Evolutionary conservation across 2,797 vertebrate species (phyloP).

Genomic region (Rhynchotus rufescens): DNA sequence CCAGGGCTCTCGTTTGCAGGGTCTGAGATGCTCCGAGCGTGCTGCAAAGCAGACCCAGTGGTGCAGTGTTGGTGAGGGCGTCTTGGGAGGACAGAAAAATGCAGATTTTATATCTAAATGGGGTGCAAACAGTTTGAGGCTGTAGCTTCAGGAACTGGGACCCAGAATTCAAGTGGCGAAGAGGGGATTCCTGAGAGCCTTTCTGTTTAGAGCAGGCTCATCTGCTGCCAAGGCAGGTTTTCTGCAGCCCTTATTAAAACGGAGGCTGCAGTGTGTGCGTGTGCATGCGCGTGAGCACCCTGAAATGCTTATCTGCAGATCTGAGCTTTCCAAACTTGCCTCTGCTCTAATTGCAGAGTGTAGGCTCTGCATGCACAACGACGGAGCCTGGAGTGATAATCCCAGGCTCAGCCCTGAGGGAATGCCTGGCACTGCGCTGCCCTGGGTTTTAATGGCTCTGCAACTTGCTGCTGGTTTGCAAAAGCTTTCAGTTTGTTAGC

Average conservation of each 20-base stretch:
- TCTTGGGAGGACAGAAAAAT: not conserved
- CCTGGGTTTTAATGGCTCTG: constrained; percentile 60
- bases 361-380: constrained; percentile 29
- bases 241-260: not conserved
- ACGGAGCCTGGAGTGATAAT: constrained; percentile 52
- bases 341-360: constrained; percentile 57
- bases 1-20: not conserved
- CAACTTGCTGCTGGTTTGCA: constrained; percentile 36
- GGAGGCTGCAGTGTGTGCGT: not conserved
- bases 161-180: not conserved
- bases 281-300: not conserved
- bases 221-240: not conserved
- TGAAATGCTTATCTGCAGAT: constrained; percentile 53
- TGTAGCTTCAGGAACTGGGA: not conserved
- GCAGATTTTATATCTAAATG: not conserved
- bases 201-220: not conserved
- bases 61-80: not conserved
- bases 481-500: constrained; percentile 8
- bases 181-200: not conserved
- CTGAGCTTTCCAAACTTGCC: constrained; percentile 46
- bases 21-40: not conserved
- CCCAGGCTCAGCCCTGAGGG: constrained; percentile 27
- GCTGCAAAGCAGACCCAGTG: not conserved
- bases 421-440: constrained; percentile 43
- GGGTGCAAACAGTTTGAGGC: not conserved